Evolutionary conservation across 2,797 vertebrate species (phyloP).

Genomic region (Pampus argenteus): DNA sequence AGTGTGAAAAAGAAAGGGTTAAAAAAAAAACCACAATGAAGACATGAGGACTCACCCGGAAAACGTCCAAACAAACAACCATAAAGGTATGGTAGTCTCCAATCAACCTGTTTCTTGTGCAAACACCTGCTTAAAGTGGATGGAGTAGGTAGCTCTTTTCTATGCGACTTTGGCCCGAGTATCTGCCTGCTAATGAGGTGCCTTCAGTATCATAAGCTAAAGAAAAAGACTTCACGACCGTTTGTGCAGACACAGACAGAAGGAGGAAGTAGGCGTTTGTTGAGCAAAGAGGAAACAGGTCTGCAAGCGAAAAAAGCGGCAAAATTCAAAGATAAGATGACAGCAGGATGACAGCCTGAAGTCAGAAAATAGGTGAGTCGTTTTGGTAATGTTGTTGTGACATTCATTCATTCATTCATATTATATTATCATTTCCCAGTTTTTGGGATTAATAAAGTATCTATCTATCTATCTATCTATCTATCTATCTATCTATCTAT

Average conservation of each 20-base stretch:
- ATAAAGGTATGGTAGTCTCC: slow-evolving; percentile 16
- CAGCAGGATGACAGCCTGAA: not conserved
- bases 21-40: slow-evolving; percentile 25
- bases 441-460: too few relatives aligned
- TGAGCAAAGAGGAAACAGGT: slow-evolving; percentile 82
- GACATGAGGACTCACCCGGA: slow-evolving; percentile 76
- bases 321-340: slow-evolving; percentile 72
- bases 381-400: too few relatives aligned
- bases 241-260: slow-evolving; percentile 66
- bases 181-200: slow-evolving; percentile 29
- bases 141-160: not conserved
- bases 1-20: slow-evolving; percentile 11
- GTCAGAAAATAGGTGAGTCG: too few relatives aligned
- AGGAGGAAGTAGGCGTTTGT: slow-evolving; percentile 88
- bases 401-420: too few relatives aligned
- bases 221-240: slow-evolving; percentile 51
- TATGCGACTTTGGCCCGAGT: slow-evolving; percentile 26
- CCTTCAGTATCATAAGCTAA: slow-evolving; percentile 52
- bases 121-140: slow-evolving; percentile 7
- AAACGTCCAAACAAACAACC: slow-evolving; percentile 62
- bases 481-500: too few relatives aligned
- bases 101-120: slow-evolving; percentile 35
- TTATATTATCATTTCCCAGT: too few relatives aligned
- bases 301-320: slow-evolving; percentile 67
- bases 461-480: too few relatives aligned